These are phyloP conservation scores for Hymenopus coronatus DNA, from an alignment of 2,888 invertebrate species.

Conservation along the genomic window DNA sequence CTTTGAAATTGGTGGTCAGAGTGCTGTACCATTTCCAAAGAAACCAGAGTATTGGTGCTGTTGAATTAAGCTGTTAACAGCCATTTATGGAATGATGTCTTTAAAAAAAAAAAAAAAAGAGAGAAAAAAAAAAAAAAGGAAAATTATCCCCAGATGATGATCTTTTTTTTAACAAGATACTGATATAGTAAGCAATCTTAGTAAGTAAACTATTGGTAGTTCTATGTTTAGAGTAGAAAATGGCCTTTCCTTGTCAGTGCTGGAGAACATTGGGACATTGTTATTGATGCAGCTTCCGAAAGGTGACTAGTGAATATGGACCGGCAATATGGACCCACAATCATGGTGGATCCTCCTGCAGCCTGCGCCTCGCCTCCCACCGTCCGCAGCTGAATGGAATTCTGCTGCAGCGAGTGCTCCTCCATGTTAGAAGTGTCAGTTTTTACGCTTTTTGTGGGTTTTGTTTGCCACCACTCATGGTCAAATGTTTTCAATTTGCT, in stretches of 20 bases:
- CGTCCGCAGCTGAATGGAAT: constrained; percentile 8
- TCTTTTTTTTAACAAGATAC: constrained; percentile 6
- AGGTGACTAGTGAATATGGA: not conserved
- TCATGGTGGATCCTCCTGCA: constrained; percentile 4
- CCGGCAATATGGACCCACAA: not conserved
- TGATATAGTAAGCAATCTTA: constrained; percentile 14
- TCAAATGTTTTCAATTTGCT: constrained; percentile 11
- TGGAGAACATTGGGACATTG: not conserved
- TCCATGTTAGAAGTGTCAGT: not conserved
- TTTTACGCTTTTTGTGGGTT: not conserved
- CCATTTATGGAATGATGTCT: not conserved
- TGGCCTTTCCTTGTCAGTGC: constrained; percentile 21
- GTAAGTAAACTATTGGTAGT: constrained; percentile 13
- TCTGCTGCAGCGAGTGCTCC: constrained; percentile 10
- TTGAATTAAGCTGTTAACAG: not conserved
- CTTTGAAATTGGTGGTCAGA: not conserved
- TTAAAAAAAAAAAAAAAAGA: too few species aligned
- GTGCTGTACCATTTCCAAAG: not conserved
- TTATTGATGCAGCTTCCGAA: constrained; percentile 4
- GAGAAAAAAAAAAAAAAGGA: too few species aligned
- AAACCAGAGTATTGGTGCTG: not conserved
- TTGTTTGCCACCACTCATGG: not conserved
- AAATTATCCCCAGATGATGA: not conserved
- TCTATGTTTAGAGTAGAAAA: constrained; percentile 15
- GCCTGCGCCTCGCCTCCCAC: constrained; percentile 17